Evolutionary conservation across 2,888 invertebrate genomes (phyloP), one percentile per base, ranked within the genome.

Genomic region (Thalpophila matura): DNA sequence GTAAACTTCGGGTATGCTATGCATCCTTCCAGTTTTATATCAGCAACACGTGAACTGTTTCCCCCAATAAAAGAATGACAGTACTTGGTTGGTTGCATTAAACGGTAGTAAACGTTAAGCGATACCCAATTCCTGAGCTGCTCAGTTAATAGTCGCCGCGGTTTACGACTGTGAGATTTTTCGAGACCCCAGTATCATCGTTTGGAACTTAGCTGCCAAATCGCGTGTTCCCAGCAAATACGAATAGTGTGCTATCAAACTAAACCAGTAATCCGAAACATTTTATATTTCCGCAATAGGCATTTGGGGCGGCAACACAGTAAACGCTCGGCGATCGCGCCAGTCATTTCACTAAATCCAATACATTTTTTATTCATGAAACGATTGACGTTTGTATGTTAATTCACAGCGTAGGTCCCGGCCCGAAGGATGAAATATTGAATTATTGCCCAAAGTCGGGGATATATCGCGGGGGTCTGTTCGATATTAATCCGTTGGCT

Each of bases 321-420:
- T 85, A 88, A 88, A 82, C 85, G 85, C 83, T 84, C 79, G 76
- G 80, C 88, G 84, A 88, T 88, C 88, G 90, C 90, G 89, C 90
- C 88, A 92, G 86, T 92, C 92, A 92, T 94, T 92, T 86, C 86
- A 91, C 93, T 92, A 94, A 94, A 95, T 93, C 94, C 94, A 94
- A 95, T 95, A 94, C 94, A 95, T 94, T 95, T 93, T 94, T 94
- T 94, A 95, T 95, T 94, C 94, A 95, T 94, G 94, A 91, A 94
- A 93, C 94, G 93, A 95, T 94, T 94, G 94, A 94, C 95, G 93
- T 95, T 95, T 94, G 93, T 95, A 95, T 95, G 95, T 94, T 95
- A 95, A 95, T 95, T 92, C 91, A 84, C 90, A 84, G 89, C 88
- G 90, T 89, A 91, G 92, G 92, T 92, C 92, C 89, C 91, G 89